A percentile compares a stretch with the other conserved stretches of the same genome.
Conservation (phyloP, 2,113 vertebrate species). For the Tetraodon nigroviridis region DNA sequence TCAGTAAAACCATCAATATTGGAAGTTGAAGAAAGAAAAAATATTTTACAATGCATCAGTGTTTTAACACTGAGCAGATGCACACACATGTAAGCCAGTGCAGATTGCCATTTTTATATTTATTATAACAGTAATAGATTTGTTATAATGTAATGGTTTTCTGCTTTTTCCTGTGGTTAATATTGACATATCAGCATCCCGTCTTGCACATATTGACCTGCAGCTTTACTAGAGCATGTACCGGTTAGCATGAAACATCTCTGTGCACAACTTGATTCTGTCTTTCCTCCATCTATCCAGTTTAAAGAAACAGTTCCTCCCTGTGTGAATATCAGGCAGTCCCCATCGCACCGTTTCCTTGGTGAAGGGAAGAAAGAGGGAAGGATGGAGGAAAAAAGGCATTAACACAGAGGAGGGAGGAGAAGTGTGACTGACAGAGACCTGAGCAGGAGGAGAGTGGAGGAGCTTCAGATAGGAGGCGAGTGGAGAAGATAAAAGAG, state of each 20-base stretch:
- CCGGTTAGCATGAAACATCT: neutral
- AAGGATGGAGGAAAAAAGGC: slow-evolving; percentile 11
- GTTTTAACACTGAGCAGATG: too few species aligned
- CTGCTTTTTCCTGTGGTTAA: too few species aligned
- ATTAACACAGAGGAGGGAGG: slow-evolving; percentile 11
- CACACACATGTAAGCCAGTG: too few species aligned
- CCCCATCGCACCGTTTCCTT: slow-evolving; percentile 38
- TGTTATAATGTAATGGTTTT: too few species aligned
- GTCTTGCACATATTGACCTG: neutral
- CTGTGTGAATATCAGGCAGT: slow-evolving; percentile 42
- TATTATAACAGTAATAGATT: too few species aligned
- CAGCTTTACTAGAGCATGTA: neutral
- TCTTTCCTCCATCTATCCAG: neutral
- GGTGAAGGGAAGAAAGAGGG: slow-evolving; percentile 9
- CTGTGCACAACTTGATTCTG: neutral
- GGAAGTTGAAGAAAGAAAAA: too few species aligned
- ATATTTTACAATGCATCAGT: too few species aligned
- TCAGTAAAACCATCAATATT: too few species aligned
- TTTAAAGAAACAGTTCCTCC: neutral
- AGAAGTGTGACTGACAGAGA: slow-evolving; percentile 15
- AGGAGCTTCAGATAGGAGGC: neutral
- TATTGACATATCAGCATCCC: neutral
- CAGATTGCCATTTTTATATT: too few species aligned
- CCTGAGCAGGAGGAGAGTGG: slow-evolving; percentile 2
- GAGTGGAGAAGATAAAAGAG: slow-evolving; percentile 31